Conservation (phyloP, 1,140 invertebrate genomes). For the Homalodisca vitripennis region DNA sequence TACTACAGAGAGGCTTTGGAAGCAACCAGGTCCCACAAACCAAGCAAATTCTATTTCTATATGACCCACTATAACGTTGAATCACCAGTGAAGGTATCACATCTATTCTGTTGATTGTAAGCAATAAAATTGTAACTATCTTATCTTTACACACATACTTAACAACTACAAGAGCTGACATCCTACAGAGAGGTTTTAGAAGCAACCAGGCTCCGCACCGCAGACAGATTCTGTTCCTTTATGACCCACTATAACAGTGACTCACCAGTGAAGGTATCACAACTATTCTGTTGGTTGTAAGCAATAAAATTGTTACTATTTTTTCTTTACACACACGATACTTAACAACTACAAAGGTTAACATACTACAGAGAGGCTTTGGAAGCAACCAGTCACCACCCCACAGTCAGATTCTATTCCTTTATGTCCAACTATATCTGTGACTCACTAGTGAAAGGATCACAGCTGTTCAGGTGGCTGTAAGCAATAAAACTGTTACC, state of each 20-base stretch:
- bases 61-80: constrained; percentile 83
- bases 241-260: constrained; percentile 84
- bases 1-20: constrained; percentile 65
- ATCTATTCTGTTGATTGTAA: constrained; percentile 62
- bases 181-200: constrained; percentile 65
- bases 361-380: too few relatives aligned
- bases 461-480: too few relatives aligned
- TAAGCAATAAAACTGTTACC: too few relatives aligned
- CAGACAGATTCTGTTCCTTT: constrained; percentile 63
- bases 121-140: constrained; percentile 26
- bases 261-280: constrained; percentile 63
- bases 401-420: not conserved
- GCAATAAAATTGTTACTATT: constrained; percentile 28
- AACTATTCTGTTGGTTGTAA: constrained; percentile 62
- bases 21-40: constrained; percentile 69
- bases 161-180: too few relatives aligned
- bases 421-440: not conserved
- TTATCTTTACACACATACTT: constrained; percentile 14
- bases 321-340: constrained; percentile 14
- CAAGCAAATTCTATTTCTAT: constrained; percentile 64
- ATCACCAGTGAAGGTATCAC: constrained; percentile 63
- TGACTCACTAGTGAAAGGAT: too few relatives aligned
- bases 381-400: too few relatives aligned
- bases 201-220: constrained; percentile 69
- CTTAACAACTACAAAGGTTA: too few relatives aligned